Evolutionary conservation across 2,797 vertebrate genomes (phyloP).

Genomic region (Diplodus sargus): DNA sequence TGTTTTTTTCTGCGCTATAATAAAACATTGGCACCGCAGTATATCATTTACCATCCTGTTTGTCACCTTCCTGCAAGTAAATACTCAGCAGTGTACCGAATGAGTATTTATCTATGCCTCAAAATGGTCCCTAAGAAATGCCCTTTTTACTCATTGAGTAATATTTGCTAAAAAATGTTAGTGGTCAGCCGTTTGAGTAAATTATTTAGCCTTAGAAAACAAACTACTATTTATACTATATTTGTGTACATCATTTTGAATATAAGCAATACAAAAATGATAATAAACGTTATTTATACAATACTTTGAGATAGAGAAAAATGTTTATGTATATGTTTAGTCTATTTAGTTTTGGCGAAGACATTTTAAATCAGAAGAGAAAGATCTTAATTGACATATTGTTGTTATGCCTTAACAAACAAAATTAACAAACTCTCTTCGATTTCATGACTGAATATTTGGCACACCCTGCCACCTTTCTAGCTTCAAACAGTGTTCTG

Average conservation of each 20-base stretch:
- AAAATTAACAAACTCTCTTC: too few relatives aligned
- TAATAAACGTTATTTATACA: not conserved
- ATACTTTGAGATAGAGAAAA: not conserved
- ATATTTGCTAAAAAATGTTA: not conserved
- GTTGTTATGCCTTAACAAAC: too few relatives aligned
- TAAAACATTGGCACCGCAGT: not conserved
- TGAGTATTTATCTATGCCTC: not conserved
- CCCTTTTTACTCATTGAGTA: not conserved
- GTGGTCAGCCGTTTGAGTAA: not conserved
- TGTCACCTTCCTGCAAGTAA: conserved; percentile 2
- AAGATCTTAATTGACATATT: too few relatives aligned
- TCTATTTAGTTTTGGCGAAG: too few relatives aligned
- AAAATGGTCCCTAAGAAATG: conserved; percentile 1
- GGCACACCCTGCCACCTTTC: too few relatives aligned
- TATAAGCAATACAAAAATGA: not conserved
- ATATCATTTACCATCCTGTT: not conserved
- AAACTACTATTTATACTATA: not conserved
- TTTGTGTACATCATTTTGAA: not conserved
- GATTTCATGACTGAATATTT: too few relatives aligned
- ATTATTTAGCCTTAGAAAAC: not conserved
- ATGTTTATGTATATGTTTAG: too few relatives aligned
- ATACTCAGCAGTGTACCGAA: not conserved
- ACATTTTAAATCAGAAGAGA: too few relatives aligned
- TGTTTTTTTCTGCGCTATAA: not conserved
- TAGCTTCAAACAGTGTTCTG: too few relatives aligned